Percentiles rank a stretch among this genome's conserved stretches.
These are phyloP conservation scores for Alexandromys oeconomus DNA, from an alignment of 2,797 vertebrate species.

Conservation along the genomic window DNA sequence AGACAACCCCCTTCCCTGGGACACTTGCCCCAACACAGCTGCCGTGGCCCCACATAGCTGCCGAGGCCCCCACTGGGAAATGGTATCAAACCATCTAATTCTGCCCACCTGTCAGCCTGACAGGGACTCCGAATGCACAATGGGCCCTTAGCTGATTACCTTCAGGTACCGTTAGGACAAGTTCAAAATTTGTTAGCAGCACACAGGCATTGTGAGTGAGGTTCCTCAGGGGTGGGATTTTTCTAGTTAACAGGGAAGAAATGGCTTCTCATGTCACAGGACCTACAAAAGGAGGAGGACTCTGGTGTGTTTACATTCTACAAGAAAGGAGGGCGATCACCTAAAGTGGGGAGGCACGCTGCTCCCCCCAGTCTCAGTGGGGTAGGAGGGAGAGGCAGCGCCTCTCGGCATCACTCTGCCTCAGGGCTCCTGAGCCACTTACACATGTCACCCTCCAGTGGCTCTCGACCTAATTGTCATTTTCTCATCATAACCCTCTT, in stretches of 20 bases:
- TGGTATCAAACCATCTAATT: constrained; percentile 65
- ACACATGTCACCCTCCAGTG: constrained; percentile 81
- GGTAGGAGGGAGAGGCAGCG: constrained; percentile 68
- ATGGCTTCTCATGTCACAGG: constrained; percentile 63
- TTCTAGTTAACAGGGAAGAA: constrained; percentile 71
- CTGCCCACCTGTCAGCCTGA: constrained; percentile 62
- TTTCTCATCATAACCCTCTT: constrained; percentile 48
- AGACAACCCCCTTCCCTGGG: background rate
- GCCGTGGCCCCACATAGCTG: background rate
- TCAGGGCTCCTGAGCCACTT: constrained; percentile 87
- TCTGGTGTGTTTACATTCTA: constrained; percentile 58
- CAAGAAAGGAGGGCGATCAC: background rate
- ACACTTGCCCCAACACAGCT: background rate
- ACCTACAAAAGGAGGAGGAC: background rate
- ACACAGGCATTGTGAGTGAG: constrained; percentile 23
- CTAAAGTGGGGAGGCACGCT: background rate
- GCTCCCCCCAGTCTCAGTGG: no score
- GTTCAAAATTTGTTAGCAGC: constrained; percentile 81
- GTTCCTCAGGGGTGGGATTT: constrained; percentile 59
- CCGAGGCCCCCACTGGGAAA: constrained; percentile 21
- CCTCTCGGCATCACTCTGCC: constrained; percentile 88
- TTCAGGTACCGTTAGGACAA: constrained; percentile 69
- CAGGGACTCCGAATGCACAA: constrained; percentile 64
- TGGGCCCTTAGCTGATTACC: constrained; percentile 75
- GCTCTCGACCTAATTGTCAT: constrained; percentile 91